phyloP scores from a whole-genome alignment of 2,888 invertebrate species.

The Drosophila setosimentum region DNA sequence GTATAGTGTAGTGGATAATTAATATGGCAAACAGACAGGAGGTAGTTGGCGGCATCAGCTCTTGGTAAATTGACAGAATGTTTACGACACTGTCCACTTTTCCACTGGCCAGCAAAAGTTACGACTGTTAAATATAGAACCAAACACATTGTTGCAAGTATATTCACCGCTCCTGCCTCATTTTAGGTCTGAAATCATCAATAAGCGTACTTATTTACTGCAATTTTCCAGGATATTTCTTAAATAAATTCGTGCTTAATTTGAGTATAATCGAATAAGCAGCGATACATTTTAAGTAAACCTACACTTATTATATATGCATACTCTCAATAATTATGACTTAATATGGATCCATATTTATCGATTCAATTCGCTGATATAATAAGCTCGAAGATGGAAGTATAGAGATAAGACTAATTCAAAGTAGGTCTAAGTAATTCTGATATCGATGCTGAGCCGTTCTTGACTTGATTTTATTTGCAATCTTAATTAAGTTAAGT shows the following conservation, averaged over 20 bases:
- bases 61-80: conserved; percentile 52
- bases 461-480: background rate
- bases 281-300: background rate
- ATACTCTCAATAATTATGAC: background rate
- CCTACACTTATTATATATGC: background rate
- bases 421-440: background rate
- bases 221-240: background rate
- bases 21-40: conserved; percentile 53
- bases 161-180: background rate
- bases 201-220: background rate
- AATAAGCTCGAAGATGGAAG: background rate
- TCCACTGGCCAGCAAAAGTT: conserved; percentile 35
- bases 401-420: background rate
- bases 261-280: background rate
- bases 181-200: background rate
- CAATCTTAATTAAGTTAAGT: background rate
- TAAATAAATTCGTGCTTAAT: background rate
- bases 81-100: conserved; percentile 28
- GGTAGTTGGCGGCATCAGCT: conserved; percentile 14
- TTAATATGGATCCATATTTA: background rate
- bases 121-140: conserved; percentile 19
- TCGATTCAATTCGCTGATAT: background rate
- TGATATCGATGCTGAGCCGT: background rate
- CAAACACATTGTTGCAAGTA: background rate
- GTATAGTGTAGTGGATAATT: conserved; percentile 72